Evolutionary conservation across 92 coral and sea anemone genomes (phyloP).

Genomic region (Siderastrea radians): DNA sequence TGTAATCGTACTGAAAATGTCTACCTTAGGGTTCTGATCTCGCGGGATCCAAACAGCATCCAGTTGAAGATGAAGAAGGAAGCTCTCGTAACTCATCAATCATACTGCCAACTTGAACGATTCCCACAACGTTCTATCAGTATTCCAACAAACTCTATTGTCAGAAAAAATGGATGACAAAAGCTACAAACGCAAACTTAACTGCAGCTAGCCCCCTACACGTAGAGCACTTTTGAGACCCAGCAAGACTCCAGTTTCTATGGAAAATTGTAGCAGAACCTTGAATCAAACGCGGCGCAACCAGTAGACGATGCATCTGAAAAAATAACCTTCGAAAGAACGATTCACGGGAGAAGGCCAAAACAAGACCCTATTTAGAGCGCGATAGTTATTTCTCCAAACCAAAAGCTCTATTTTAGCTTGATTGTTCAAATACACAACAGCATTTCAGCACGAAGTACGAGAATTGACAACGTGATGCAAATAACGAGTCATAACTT

Average conservation of each 20-base stretch:
- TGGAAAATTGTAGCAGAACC: not conserved
- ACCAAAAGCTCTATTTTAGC: not conserved
- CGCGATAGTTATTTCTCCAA: not conserved
- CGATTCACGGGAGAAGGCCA: not conserved
- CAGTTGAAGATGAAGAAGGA: constrained; percentile 1
- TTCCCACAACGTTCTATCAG: constrained; percentile 25
- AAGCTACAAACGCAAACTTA: not conserved
- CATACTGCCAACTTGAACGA: constrained; percentile 10
- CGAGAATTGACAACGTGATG: constrained; percentile 4
- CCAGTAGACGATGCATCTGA: constrained; percentile 5
- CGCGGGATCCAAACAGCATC: constrained; percentile 44
- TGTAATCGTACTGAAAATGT: constrained; percentile 32
- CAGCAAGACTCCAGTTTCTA: not conserved
- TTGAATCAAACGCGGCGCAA: not conserved
- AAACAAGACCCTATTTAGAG: not conserved
- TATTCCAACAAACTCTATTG: constrained; percentile 2
- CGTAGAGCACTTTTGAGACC: not conserved
- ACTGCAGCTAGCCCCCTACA: not conserved
- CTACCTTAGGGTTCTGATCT: constrained; percentile 24
- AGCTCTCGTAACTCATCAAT: constrained; percentile 28
- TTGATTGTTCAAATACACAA: not conserved
- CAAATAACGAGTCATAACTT: constrained; percentile 20
- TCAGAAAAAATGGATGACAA: not conserved
- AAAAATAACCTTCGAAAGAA: not conserved
- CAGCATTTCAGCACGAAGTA: not conserved